Evolutionary conservation across 2,888 invertebrate genomes (phyloP).

Genomic region (Charanyca ferruginea): DNA sequence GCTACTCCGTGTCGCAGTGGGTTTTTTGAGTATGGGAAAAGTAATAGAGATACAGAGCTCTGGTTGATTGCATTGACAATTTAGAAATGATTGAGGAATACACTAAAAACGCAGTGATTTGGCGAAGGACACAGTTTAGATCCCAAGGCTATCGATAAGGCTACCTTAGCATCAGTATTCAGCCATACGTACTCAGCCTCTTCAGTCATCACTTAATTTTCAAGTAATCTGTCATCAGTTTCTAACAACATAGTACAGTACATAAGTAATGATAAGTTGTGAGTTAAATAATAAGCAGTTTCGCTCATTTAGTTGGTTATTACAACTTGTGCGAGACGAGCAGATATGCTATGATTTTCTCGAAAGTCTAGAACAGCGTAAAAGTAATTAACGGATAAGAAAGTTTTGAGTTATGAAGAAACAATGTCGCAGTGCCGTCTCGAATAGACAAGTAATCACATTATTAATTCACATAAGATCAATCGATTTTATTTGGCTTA

Average conservation of each 20-base stretch:
- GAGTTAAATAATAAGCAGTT: slow-evolving; percentile 30
- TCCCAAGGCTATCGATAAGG: neutral
- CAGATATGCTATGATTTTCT: slow-evolving; percentile 33
- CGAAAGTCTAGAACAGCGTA: slow-evolving; percentile 33
- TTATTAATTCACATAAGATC: neutral
- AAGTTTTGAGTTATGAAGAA: slow-evolving; percentile 9
- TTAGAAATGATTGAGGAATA: neutral
- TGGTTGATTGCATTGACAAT: neutral
- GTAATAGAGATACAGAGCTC: neutral
- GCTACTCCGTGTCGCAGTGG: no score
- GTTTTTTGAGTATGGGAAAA: neutral
- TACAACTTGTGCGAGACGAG: slow-evolving; percentile 32
- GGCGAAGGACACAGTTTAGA: neutral
- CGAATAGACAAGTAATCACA: neutral
- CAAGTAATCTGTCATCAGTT: slow-evolving; percentile 18
- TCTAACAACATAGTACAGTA: slow-evolving; percentile 15
- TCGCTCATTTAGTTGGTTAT: slow-evolving; percentile 12
- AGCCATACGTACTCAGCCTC: slow-evolving; percentile 12
- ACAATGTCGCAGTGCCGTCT: neutral
- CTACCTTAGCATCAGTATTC: slow-evolving; percentile 16
- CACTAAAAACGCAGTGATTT: no score
- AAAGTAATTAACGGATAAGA: slow-evolving; percentile 29
- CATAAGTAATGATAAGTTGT: slow-evolving; percentile 33
- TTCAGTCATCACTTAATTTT: neutral
- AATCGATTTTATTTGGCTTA: slow-evolving; percentile 1